A percentile compares a stretch with the other conserved stretches of the same genome.
Conservation (phyloP, 1,140 invertebrate species). For the Colletes gigas region DNA sequence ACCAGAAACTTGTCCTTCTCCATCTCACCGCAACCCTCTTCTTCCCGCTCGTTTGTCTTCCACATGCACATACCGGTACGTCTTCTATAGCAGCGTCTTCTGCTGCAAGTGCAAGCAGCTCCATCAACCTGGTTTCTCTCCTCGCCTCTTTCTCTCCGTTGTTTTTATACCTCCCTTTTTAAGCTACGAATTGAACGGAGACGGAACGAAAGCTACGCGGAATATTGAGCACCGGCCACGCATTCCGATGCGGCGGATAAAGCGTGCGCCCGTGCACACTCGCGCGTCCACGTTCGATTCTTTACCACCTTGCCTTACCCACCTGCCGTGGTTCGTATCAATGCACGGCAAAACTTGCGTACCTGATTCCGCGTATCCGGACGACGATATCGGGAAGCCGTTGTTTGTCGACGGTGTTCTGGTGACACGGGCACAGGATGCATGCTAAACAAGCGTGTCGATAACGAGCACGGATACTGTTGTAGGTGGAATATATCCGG, state of each 20-base stretch:
- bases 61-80: constrained; percentile 28
- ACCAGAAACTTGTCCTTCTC: constrained; percentile 38
- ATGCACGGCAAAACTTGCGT: background rate
- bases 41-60: constrained; percentile 25
- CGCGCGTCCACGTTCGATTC: constrained; percentile 2
- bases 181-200: background rate
- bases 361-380: background rate
- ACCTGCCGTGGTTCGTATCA: constrained; percentile 1
- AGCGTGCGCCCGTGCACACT: constrained; percentile 3
- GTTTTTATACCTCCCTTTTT: constrained; percentile 19
- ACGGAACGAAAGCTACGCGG: constrained; percentile 6
- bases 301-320: constrained; percentile 12
- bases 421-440: constrained; percentile 4
- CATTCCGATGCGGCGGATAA: constrained; percentile 33
- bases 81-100: constrained; percentile 18
- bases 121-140: constrained; percentile 37
- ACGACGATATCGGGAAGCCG: background rate
- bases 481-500: background rate
- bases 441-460: constrained; percentile 33
- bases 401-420: background rate
- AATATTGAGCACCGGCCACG: constrained; percentile 36
- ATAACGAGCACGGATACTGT: constrained; percentile 28
- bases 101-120: constrained; percentile 10
- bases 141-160: constrained; percentile 2
- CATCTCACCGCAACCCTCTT: constrained; percentile 18